A percentile compares a stretch with the other conserved stretches of the same genome.
Evolutionary conservation across 1,140 invertebrate genomes (phyloP).

Genomic region (Drosophila rufa): DNA sequence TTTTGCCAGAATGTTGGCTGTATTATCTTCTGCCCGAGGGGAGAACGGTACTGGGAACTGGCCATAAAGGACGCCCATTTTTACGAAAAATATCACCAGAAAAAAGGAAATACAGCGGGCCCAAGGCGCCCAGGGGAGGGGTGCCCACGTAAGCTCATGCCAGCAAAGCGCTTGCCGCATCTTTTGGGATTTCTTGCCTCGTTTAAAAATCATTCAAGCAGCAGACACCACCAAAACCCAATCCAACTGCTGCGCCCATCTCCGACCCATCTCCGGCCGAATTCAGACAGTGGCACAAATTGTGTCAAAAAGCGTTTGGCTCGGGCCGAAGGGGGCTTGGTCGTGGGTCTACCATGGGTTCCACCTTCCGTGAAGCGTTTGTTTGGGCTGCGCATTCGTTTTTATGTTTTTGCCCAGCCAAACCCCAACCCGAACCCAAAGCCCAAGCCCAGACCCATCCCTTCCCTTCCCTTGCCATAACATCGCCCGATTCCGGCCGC

Average conservation of each 20-base stretch:
- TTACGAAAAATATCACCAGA: conserved; percentile 59
- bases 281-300: conserved; percentile 76
- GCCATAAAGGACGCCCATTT: conserved; percentile 65
- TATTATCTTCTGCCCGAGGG: conserved; percentile 65
- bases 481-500: conserved; percentile 11
- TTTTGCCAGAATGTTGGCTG: conserved; percentile 60
- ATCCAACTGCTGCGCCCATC: conserved; percentile 21
- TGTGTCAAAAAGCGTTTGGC: conserved; percentile 79
- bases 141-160: conserved; percentile 71
- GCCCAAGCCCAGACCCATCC: not conserved
- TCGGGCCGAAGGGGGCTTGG: conserved; percentile 11
- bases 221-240: conserved; percentile 73
- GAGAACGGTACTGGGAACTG: conserved; percentile 24
- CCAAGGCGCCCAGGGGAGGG: conserved; percentile 32
- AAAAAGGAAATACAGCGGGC: conserved; percentile 32
- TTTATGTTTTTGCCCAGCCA: conserved; percentile 77
- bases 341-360: conserved; percentile 13
- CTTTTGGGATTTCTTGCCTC: conserved; percentile 83
- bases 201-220: conserved; percentile 84
- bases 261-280: conserved; percentile 19
- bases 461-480: not conserved
- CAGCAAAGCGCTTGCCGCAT: conserved; percentile 78
- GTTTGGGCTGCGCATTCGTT: conserved; percentile 65
- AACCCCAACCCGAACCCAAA: conserved; percentile 1
- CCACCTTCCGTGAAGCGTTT: conserved; percentile 70